phyloP scores from a whole-genome alignment of 2,888 invertebrate species.

The Cheilosia urbana region DNA sequence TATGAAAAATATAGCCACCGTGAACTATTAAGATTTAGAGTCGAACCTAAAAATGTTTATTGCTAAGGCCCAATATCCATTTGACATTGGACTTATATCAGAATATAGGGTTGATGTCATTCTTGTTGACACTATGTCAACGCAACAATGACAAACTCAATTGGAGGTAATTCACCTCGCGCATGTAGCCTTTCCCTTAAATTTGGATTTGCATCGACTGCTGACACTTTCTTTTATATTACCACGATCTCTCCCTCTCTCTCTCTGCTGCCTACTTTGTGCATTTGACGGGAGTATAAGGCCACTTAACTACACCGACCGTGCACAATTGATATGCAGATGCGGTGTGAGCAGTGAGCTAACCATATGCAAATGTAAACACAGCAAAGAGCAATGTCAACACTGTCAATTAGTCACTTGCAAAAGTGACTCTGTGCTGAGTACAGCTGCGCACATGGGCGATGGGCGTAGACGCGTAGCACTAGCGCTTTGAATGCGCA shows the following conservation, averaged over 20 bases:
- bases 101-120: constrained; percentile 36
- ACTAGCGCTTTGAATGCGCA: constrained; percentile 4
- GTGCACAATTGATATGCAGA: constrained; percentile 43
- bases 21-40: too few species aligned
- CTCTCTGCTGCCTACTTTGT: background rate
- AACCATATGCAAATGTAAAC: constrained; percentile 65
- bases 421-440: constrained; percentile 4
- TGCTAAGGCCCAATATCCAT: too few species aligned
- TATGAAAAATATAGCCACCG: too few species aligned
- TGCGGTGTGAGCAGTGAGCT: constrained; percentile 39
- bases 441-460: constrained; percentile 13
- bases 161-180: constrained; percentile 38
- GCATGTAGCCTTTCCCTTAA: constrained; percentile 21
- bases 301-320: background rate
- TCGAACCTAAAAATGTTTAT: too few species aligned
- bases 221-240: constrained; percentile 24
- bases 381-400: constrained; percentile 64
- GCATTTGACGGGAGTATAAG: background rate
- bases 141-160: background rate
- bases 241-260: background rate
- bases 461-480: constrained; percentile 46
- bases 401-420: constrained; percentile 66
- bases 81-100: constrained; percentile 44
- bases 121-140: constrained; percentile 54
- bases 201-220: constrained; percentile 6